phyloP scores from a whole-genome alignment of 2,797 vertebrate species.

The Rhinoraja longicauda region DNA sequence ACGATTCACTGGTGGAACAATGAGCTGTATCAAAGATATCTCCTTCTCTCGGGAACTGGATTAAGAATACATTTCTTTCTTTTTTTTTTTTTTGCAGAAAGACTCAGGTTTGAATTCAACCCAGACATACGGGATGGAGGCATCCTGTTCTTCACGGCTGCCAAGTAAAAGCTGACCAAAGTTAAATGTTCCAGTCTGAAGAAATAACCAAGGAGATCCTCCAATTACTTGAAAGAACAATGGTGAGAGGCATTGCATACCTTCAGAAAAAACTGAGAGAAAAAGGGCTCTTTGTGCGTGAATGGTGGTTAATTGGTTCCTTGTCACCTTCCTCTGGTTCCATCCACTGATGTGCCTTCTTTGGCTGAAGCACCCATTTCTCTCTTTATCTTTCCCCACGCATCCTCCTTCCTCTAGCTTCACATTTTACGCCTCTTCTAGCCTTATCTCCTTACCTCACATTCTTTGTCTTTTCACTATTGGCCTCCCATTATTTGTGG shows the following conservation, averaged over 20 bases:
- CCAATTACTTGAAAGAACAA: background rate
- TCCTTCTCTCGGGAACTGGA: background rate
- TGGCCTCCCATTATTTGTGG: no score
- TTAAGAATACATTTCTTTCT: background rate
- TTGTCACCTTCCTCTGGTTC: no score
- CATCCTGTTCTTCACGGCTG: background rate
- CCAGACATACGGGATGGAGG: conserved; percentile 5
- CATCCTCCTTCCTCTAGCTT: no score
- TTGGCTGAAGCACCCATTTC: no score
- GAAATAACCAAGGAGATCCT: background rate
- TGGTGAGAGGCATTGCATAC: background rate
- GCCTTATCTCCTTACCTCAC: no score
- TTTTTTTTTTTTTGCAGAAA: background rate
- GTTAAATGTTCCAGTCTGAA: conserved; percentile 10
- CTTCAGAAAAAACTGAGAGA: background rate
- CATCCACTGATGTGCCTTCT: no score
- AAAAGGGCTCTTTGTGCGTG: background rate
- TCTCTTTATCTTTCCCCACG: no score
- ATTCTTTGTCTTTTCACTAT: no score
- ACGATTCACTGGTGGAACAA: background rate
- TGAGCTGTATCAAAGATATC: conserved; percentile 1
- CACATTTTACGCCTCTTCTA: no score
- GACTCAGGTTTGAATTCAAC: background rate
- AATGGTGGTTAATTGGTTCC: background rate
- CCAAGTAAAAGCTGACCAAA: conserved; percentile 12